phyloP scores from a whole-genome alignment of 2,113 vertebrate genomes.

The Trachemys scripta region DNA sequence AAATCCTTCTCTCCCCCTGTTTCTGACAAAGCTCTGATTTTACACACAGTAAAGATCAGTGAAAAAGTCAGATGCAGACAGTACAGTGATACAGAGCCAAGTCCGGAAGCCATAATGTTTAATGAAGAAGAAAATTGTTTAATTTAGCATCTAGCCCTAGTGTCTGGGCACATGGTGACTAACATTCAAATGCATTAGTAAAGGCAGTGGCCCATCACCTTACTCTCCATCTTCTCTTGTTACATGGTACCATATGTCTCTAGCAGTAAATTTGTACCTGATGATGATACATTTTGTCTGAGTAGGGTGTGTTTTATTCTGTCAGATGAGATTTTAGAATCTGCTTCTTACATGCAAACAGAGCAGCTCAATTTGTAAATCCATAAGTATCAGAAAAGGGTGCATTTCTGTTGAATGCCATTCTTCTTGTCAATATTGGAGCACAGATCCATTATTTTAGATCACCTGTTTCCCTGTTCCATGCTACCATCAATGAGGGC shows the following conservation, averaged over 20 bases:
- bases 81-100: conserved; percentile 39
- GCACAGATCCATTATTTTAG: not conserved
- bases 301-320: not conserved
- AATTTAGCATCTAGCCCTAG: conserved; percentile 70
- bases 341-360: not conserved
- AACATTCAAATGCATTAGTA: not conserved
- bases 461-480: not conserved
- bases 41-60: not conserved
- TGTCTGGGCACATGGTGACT: conserved; percentile 53
- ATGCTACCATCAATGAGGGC: not conserved
- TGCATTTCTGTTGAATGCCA: conserved; percentile 9
- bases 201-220: conserved; percentile 30
- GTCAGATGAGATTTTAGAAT: conserved; percentile 35
- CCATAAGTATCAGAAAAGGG: conserved; percentile 36
- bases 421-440: conserved; percentile 19
- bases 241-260: not conserved
- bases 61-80: conserved; percentile 32
- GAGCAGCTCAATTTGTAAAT: not conserved
- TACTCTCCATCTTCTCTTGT: not conserved
- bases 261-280: not conserved
- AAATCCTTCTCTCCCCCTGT: conserved; percentile 4
- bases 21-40: conserved; percentile 20
- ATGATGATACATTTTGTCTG: not conserved
- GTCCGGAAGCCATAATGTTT: conserved; percentile 53
- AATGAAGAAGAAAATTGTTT: conserved; percentile 75